Conservation (phyloP, 2,797 vertebrate species). For the Hafferia zeledoni region DNA sequence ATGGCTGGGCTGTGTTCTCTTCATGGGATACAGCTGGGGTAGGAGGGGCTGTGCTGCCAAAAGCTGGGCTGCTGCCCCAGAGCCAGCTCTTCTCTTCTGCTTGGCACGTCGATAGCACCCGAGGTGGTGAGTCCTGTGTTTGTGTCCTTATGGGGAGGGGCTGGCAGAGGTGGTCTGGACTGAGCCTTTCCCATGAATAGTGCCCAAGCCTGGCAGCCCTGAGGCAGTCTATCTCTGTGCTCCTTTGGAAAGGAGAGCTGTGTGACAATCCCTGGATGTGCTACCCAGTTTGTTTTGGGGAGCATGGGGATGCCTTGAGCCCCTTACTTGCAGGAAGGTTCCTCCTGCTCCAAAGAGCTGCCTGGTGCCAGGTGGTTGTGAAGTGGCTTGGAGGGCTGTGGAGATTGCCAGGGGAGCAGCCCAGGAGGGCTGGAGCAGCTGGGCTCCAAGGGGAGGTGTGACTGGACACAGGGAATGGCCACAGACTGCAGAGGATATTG, state of each 20-base stretch:
- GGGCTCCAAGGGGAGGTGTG: background rate
- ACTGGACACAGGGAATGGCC: background rate
- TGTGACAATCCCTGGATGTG: background rate
- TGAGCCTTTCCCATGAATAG: background rate
- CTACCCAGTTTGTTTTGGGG: background rate
- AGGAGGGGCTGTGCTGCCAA: background rate
- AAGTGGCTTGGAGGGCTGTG: background rate
- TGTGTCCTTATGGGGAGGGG: background rate
- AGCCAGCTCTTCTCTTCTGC: background rate
- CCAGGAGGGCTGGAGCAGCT: background rate
- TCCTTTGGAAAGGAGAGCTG: background rate
- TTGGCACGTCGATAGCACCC: accelerated
- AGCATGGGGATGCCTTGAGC: background rate
- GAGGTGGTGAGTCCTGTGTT: background rate
- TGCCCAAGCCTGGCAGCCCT: background rate
- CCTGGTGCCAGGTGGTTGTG: background rate
- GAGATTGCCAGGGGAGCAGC: background rate
- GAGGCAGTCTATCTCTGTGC: background rate
- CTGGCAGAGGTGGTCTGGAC: background rate
- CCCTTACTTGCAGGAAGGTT: background rate
- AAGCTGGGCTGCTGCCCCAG: background rate
- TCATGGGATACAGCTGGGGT: background rate
- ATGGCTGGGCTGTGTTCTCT: background rate
- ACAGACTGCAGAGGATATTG: background rate
- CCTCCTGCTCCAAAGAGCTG: background rate